Percentiles rank a stretch among this genome's conserved stretches.
Conservation (phyloP, 1,140 invertebrate species). For the Cyclargus thomasi region DNA sequence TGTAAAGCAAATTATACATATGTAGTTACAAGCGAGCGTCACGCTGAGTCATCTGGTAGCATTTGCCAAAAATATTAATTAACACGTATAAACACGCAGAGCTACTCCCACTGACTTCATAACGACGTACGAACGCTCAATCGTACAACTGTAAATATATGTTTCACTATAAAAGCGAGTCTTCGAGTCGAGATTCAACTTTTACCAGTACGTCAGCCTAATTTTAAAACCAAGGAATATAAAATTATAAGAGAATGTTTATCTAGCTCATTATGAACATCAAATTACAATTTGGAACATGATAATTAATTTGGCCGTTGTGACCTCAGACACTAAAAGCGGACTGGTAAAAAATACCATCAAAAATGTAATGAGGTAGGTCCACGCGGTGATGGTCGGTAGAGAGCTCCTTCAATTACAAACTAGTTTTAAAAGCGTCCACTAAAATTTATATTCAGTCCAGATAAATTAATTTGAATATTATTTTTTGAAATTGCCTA, state of each 20-base stretch:
- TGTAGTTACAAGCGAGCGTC: neutral
- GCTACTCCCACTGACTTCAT: constrained; percentile 9
- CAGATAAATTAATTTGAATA: no score
- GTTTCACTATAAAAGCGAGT: neutral
- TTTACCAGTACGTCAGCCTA: neutral
- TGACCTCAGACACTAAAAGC: no score
- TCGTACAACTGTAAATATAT: neutral
- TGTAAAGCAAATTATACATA: neutral
- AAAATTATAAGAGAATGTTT: neutral
- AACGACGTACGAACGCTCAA: neutral
- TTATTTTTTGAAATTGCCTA: no score
- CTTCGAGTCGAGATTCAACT: neutral
- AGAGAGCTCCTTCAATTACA: no score
- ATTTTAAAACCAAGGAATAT: neutral
- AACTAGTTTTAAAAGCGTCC: no score
- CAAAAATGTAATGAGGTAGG: no score
- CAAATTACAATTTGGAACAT: no score
- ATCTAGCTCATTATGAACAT: no score
- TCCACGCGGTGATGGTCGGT: no score
- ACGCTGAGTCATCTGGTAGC: constrained; percentile 18
- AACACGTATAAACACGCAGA: constrained; percentile 30
- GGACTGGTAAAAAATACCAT: no score
- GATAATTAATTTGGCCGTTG: no score
- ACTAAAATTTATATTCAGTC: no score
- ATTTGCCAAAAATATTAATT: constrained; percentile 45